Evolutionary conservation across 2,113 vertebrate species (phyloP).

Genomic region (Verasper variegatus): DNA sequence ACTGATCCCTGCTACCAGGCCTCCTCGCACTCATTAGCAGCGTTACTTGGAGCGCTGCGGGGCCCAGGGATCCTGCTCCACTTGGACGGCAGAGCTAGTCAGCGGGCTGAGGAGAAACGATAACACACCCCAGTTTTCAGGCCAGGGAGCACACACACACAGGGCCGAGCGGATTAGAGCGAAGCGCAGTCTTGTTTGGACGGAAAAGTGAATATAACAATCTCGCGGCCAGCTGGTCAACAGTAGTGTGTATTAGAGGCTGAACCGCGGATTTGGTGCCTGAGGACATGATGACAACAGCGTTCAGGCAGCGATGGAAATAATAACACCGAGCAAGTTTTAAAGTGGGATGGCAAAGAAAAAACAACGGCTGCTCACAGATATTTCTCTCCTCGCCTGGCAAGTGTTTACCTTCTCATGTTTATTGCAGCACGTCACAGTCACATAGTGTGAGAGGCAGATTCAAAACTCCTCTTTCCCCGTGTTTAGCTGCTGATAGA

Average conservation of each 20-base stretch:
- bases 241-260: constrained; percentile 36
- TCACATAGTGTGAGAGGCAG: constrained; percentile 12
- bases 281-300: constrained; percentile 29
- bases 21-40: constrained; percentile 71
- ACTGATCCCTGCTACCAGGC: constrained; percentile 59
- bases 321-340: constrained; percentile 22
- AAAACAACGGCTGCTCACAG: constrained; percentile 8
- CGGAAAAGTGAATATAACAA: constrained; percentile 56
- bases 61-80: constrained; percentile 45
- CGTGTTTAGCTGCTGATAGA: constrained; percentile 27
- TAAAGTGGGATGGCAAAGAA: constrained; percentile 5
- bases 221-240: constrained; percentile 53
- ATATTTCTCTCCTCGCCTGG: constrained; percentile 9
- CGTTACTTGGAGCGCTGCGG: constrained; percentile 50
- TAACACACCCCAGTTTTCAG: constrained; percentile 56
- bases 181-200: constrained; percentile 48
- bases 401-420: constrained; percentile 31
- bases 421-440: constrained; percentile 38
- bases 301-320: constrained; percentile 27
- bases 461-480: constrained; percentile 14
- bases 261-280: constrained; percentile 22
- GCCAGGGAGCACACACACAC: constrained; percentile 55
- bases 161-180: constrained; percentile 59
- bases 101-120: constrained; percentile 60
- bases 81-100: constrained; percentile 45